These are phyloP conservation scores for Drosophila prolongata DNA, from an alignment of 2,888 invertebrate species.

Conservation along the genomic window DNA sequence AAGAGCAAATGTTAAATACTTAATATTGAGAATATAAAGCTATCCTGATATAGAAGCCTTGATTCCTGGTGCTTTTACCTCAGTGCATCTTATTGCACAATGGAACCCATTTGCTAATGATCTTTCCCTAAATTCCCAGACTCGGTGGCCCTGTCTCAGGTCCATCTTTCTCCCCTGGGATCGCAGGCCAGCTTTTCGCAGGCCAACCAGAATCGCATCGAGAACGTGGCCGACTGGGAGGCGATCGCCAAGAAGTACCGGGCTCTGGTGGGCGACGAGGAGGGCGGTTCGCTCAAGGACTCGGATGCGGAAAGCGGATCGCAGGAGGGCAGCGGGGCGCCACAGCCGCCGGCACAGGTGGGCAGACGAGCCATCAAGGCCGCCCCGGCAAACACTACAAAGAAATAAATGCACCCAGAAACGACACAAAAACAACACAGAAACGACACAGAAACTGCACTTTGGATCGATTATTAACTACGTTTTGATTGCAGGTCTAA, in stretches of 20 bases:
- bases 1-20: too few species aligned
- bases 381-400: conserved; percentile 28
- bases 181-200: conserved; percentile 93
- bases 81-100: not conserved
- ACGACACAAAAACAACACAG: conserved; percentile 1
- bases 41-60: too few species aligned
- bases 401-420: conserved; percentile 22
- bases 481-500: conserved; percentile 76
- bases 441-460: conserved; percentile 5
- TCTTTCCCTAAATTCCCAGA: conserved; percentile 84
- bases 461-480: conserved; percentile 60
- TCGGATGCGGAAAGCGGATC: conserved; percentile 84
- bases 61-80: not conserved
- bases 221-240: conserved; percentile 96
- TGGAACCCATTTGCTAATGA: not conserved
- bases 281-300: conserved; percentile 84
- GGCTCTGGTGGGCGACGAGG: conserved; percentile 89
- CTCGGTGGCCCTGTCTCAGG: conserved; percentile 91
- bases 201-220: conserved; percentile 90
- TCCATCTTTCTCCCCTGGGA: conserved; percentile 92
- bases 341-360: conserved; percentile 81
- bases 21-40: not conserved
- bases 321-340: conserved; percentile 73
- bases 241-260: conserved; percentile 95
- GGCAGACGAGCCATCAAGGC: conserved; percentile 69